Base-by-base conservation (phyloP, 1,140 invertebrate species). In the Phthorimaea operculella region DNA sequence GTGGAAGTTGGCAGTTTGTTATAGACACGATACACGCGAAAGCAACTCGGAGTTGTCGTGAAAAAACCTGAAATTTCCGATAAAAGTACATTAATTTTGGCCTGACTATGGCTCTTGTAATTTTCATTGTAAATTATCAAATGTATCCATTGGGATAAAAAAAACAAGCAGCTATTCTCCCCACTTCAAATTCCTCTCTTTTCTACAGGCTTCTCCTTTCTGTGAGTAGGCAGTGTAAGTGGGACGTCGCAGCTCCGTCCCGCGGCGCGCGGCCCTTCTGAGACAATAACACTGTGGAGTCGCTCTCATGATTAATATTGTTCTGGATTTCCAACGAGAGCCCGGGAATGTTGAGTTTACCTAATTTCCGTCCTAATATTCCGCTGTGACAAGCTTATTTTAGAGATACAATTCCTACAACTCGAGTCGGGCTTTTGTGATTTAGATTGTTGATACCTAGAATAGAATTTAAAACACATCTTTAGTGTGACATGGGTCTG, bases 1-100 rank as follows among this genome's bases (percentile, higher is more conserved):
- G 57, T 62, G 48, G 44, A 52, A 58, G 49, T 62, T 63, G 52
- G 57, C 54, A 62, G 62, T 60, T 59, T 62, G 56, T 69, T 69
- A 66, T 64, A 66, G 64, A 54, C 58, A 39, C 55, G 59, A 53
- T 58, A 62, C 64, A 69, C 64, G 63, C 66, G 52, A 69, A 52
- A 57, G 66, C 63, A 63, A 63, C 57, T 63, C 51, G 48, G 42
- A 12, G 2, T 28, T 28, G 2, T 28, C 21, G 21, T 2, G 21
- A 28, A 28, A 28, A 28, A 28, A 4, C 21, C 6, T 28, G 21
- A 6, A 28, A 28, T 28, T 28, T 28, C 6, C 21, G 2, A 28
- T 28, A 28, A 28, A 28, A 28, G 21, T 28, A 4, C 21, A 28
- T 6, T 28, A 4, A 28, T 28, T 28, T 28, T 6, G 6, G 21